Base-by-base conservation (phyloP, 2,797 vertebrate species). In the Microchirus variegatus region DNA sequence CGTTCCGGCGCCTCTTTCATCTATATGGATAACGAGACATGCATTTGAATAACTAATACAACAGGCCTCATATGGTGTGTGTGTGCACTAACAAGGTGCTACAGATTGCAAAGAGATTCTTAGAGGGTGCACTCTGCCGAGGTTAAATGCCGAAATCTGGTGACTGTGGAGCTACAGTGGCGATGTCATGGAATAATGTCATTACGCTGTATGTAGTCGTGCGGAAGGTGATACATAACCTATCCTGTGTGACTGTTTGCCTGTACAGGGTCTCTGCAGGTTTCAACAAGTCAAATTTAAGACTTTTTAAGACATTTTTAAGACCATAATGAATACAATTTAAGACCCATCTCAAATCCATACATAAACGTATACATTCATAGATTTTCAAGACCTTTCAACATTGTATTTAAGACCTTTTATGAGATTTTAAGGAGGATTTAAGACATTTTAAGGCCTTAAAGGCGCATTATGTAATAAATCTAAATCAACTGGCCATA, bases 1-100 rank as follows among this genome's bases (percentile, higher is more conserved):
- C 77, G 81, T 65, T 79, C 70, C 75, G 14, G 64, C 75, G 69
- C 56, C 67, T 44, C 58, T 80, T 85, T 88, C 86, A 89, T 90
- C 77, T 77, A 82, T 86, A 83, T 87, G 87, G 86, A 87, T 86
- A 87, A 89, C 83, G 75, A 88, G 89, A 80, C 79, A 61, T 73
- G 78, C 70, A 81, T 86, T 81, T 64, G 82, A 86, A 89, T 89
- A 80, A 78, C 82, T 80, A 82, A 85, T 73, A 85, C 81, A 86
- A 81, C 77, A 73, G 77, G 53, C 73, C 63, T 82, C 85, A 70
- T 83, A 85, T 85, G 89, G 82, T 60, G 68, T 10, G 15, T 72
- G 59, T 62, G 68, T 70, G 74, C 75, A 75, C 77, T 88, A 81
- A 89, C 87, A 88, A 88, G 84, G 63, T 65, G 64, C 31, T 71